These are phyloP conservation scores for Neoaliturus tenellus DNA, from an alignment of 2,888 invertebrate species.

Conservation along the genomic window DNA sequence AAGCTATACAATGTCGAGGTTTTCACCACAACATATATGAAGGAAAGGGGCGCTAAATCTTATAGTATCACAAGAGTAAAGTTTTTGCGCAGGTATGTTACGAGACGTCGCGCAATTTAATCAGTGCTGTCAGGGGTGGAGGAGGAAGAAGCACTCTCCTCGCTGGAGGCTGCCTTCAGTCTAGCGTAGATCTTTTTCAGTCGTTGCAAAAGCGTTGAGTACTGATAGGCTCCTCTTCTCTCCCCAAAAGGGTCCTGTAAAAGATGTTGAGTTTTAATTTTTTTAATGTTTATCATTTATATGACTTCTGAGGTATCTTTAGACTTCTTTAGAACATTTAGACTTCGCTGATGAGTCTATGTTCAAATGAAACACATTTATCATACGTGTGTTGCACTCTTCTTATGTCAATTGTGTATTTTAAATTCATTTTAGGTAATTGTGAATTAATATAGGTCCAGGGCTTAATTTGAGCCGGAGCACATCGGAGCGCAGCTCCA, in stretches of 20 bases:
- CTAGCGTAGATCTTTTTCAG: constrained; percentile 65
- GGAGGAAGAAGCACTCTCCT: not conserved
- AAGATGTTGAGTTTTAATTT: not conserved
- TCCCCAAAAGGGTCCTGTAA: constrained; percentile 69
- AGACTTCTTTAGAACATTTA: too few species aligned
- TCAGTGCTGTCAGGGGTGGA: not conserved
- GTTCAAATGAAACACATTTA: not conserved
- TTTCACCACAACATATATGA: not conserved
- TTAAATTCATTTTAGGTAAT: too few species aligned
- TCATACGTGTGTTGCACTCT: too few species aligned
- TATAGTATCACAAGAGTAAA: not conserved
- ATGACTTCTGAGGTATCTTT: too few species aligned
- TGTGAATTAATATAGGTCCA: too few species aligned
- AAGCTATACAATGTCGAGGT: not conserved
- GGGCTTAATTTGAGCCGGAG: too few species aligned
- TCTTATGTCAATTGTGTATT: too few species aligned
- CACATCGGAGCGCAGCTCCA: too few species aligned
- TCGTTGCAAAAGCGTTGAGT: constrained; percentile 65
- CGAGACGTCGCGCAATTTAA: not conserved
- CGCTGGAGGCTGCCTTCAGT: constrained; percentile 37
- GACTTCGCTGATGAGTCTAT: too few species aligned
- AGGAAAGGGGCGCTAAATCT: not conserved
- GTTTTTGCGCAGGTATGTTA: not conserved
- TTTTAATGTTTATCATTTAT: too few species aligned
- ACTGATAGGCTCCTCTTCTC: constrained; percentile 68